Percentiles rank a stretch among this genome's conserved stretches.
Conservation (phyloP, 2,888 invertebrate genomes). For the Augochlorella aurata region DNA sequence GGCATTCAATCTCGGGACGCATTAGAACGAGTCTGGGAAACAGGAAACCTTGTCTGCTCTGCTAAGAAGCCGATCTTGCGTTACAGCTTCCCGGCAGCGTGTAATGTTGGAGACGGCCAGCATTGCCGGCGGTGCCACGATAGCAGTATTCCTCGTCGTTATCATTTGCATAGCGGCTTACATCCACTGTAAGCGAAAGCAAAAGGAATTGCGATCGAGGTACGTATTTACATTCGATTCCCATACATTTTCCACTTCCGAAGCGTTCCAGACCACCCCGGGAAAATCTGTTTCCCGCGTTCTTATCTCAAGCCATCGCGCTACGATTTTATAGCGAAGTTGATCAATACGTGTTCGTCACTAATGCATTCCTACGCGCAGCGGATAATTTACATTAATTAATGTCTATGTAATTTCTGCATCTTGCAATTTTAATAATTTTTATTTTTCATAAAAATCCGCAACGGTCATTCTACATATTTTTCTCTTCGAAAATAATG, state of each 20-base stretch:
- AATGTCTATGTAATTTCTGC: too few relatives aligned
- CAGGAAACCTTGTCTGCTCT: conserved; percentile 11
- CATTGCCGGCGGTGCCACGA: conserved; percentile 92
- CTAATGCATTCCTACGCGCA: too few relatives aligned
- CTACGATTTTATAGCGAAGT: too few relatives aligned
- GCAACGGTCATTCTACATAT: too few relatives aligned
- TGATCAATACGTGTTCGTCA: too few relatives aligned
- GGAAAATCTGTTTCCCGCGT: neutral
- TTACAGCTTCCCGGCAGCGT: conserved; percentile 89
- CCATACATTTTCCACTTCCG: neutral
- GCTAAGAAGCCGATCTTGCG: conserved; percentile 33
- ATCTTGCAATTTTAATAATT: too few relatives aligned
- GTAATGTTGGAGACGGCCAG: conserved; percentile 94
- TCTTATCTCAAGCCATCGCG: neutral
- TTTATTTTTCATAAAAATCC: too few relatives aligned
- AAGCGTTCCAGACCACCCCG: neutral
- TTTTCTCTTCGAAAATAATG: too few relatives aligned
- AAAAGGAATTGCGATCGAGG: conserved; percentile 81
- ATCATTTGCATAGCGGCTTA: conserved; percentile 81
- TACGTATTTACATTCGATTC: conserved; percentile 62
- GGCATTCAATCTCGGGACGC: conserved; percentile 24
- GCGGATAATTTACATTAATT: too few relatives aligned
- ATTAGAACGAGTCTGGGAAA: conserved; percentile 31
- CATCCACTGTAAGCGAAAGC: conserved; percentile 81
- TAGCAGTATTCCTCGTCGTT: conserved; percentile 82